Base-by-base conservation (phyloP, 2,888 invertebrate species). In the Metopia argyrocephala region DNA sequence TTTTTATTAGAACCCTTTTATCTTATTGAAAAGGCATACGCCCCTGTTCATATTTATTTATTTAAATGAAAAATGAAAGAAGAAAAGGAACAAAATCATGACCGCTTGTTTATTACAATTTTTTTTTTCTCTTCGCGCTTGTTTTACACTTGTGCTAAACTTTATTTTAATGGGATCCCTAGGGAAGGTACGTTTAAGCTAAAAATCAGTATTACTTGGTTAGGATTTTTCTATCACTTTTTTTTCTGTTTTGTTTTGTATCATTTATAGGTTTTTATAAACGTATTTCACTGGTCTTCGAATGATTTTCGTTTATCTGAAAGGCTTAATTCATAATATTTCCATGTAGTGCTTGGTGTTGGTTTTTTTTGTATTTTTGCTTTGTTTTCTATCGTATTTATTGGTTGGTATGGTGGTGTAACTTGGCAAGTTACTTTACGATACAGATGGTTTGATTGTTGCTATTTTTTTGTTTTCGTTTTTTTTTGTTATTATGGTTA, bases 151-250 rank as follows among this genome's bases (percentile, higher is more conserved):
- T 81, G 78, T 68, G 78, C 78, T 81, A 70, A 78, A 78, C 78
- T 81, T 70, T 70, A 78, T 78, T 81, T 81, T 81, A 81, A 81
- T 81, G 66, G 81, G 78, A 78, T 81, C 81, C 78, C 81, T 71
- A 70, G 81, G 78, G 81, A 81, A 50, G 59, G 65, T 62, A 46
- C 57, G 71, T 62, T 78, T 69, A 6, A 64, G 64, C 61, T 73
- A 52, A 69, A 78, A 28, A 69, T 81, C 56, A 73, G 68, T 76
- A 12, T 69, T 57, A 54, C 46, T 52, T 46, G 31, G 38, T 62
- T 56, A 6, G n/a, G n/a, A 31, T 20, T n/a, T 50, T 23, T 31
- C 20, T 48, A 12, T 50, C 31, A n/a, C n/a, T 28, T 61, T 27
- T 12, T 38, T 18, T 54, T 38, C 48, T 65, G 54, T 74, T 38